Conservation (phyloP, 2,113 vertebrate genomes). For the Urocolius indicus region DNA sequence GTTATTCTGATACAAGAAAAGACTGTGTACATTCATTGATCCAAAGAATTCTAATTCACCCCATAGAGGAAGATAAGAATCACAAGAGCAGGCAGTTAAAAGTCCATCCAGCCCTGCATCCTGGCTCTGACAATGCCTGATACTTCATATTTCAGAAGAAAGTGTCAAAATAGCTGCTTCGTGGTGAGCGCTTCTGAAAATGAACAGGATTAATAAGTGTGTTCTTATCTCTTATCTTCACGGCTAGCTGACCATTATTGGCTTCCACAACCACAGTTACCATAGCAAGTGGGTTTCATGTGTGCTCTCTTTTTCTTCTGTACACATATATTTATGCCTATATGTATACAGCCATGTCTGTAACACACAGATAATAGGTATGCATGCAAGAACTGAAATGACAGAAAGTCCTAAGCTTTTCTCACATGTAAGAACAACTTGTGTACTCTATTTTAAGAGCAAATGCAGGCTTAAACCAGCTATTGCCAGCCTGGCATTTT, state of each 20-base stretch:
- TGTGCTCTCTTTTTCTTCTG: neutral
- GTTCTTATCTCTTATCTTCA: neutral
- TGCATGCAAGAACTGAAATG: neutral
- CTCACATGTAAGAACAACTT: neutral
- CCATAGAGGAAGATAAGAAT: conserved; percentile 46
- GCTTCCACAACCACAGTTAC: neutral
- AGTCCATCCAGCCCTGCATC: conserved; percentile 16
- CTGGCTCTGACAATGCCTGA: conserved; percentile 22
- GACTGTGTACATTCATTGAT: conserved; percentile 62
- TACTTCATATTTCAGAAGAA: conserved; percentile 43
- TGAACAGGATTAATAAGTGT: conserved; percentile 4
- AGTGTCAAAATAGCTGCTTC: neutral
- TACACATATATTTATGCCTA: neutral
- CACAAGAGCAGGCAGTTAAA: conserved; percentile 41
- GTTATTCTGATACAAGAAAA: conserved; percentile 66
- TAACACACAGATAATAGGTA: neutral
- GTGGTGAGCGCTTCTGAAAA: neutral
- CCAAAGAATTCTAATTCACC: conserved; percentile 62
- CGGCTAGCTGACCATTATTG: neutral
- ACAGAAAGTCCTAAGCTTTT: neutral
- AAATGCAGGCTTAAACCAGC: neutral
- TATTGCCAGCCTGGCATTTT: neutral
- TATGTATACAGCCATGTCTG: neutral
- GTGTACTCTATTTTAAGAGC: neutral
- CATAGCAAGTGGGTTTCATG: neutral